phyloP scores from a whole-genome alignment of 2,113 vertebrate genomes.

The Mormyrus iriodes region DNA sequence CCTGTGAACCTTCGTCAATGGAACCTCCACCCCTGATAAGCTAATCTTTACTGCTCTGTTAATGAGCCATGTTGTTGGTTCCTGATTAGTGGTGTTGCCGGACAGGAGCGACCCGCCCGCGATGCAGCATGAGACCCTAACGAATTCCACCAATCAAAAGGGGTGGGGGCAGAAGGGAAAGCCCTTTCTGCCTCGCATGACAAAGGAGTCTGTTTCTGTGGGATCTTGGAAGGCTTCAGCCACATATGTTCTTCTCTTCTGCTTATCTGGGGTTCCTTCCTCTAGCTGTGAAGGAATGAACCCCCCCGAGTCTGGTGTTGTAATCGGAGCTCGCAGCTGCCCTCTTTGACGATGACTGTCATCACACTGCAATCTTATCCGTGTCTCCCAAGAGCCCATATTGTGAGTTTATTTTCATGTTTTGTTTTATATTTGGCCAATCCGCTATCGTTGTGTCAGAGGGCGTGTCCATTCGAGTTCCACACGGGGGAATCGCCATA shows the following conservation, averaged over 20 bases:
- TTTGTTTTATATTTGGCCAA: neutral
- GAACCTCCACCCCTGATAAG: neutral
- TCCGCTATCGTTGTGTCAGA: neutral
- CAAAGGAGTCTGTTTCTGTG: neutral
- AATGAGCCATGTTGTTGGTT: neutral
- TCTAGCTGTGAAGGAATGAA: neutral
- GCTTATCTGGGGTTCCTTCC: neutral
- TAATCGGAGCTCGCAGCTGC: neutral
- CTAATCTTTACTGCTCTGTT: neutral
- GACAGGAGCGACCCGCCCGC: neutral
- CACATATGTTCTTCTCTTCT: neutral
- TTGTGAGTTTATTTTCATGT: neutral
- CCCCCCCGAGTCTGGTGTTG: neutral
- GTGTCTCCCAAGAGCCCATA: neutral
- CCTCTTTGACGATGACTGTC: neutral
- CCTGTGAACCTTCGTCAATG: neutral
- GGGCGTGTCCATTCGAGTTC: neutral
- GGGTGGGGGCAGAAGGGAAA: neutral
- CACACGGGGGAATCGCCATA: neutral
- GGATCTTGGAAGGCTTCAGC: neutral
- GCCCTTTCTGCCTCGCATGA: neutral
- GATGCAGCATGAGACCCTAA: neutral
- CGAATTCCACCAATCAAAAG: neutral
- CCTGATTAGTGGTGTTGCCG: neutral
- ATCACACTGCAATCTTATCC: neutral